Evolutionary conservation across 2,797 vertebrate species (phyloP), one percentile per base, ranked within the genome.

Genomic region (Poecilia wingei): DNA sequence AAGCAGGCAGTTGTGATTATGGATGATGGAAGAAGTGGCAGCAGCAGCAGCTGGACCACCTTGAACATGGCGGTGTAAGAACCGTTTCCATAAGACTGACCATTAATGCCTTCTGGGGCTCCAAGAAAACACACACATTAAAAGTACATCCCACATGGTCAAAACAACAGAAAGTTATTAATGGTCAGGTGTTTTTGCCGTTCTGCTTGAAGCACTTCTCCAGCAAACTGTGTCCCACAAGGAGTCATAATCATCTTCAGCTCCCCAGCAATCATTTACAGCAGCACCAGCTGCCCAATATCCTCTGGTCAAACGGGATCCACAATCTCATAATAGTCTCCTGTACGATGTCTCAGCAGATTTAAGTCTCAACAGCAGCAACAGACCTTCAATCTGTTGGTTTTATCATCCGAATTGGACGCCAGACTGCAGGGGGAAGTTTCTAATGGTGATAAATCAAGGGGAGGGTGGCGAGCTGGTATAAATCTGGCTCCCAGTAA

Each of bases 141-240:
- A 87, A 72, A 82, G 41, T 28, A 20, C 71, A 74, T 75, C 82
- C 81, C 64, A 84, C 75, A 64, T 12, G 64, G 73, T 84, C 84
- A 87, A 86, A 91, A 91, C 90, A 90, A 91, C 85, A 87, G 90
- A 87, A 82, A 81, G 84, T 90, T 92, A 92, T 93, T 93, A 91
- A 93, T 87, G 88, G 75, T 80, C 81, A 88, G 88, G 87, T 88
- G 83, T 45, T 89, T 77, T 71, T 88, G 45, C 74, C 68, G 78
- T 87, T 84, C 79, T 74, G 88, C 89, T 92, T 74, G 72, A 8
- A 91, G 88, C 89, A 87, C 70, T 89, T 90, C 80, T 80, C 74
- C 81, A 47, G 84, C 81, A 92, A 90, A 86, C 83, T 85, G 82
- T 82, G 79, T 86, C 88, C 92, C 84, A 10, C 81, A 75, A 90